Percentiles rank a stretch among this genome's conserved stretches.
phyloP scores from a whole-genome alignment of 2,113 vertebrate species.

The Mustelus asterias region DNA sequence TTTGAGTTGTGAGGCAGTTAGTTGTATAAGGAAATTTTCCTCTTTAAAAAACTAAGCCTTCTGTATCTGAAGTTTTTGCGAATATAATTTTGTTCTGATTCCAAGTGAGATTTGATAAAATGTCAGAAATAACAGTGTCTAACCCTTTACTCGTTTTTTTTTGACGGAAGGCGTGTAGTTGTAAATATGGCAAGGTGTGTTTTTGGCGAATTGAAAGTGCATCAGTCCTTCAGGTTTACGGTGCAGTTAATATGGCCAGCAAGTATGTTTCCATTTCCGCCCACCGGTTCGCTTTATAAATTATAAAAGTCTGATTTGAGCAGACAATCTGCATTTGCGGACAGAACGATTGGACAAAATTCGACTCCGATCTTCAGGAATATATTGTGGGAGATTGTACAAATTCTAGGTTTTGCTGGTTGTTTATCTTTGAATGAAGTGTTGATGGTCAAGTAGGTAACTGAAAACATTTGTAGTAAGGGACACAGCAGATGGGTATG shows the following conservation, averaged over 20 bases:
- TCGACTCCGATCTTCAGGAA: not conserved
- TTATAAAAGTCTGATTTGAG: too few relatives aligned
- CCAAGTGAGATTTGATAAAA: not conserved
- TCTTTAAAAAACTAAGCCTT: not conserved
- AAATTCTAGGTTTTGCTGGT: not conserved
- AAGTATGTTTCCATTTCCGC: not conserved
- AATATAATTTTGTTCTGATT: not conserved
- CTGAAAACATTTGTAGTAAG: not conserved
- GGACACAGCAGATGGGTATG: not conserved
- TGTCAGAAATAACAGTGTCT: not conserved
- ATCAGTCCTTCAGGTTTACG: not conserved
- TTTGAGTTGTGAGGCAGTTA: not conserved
- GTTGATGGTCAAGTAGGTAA: not conserved
- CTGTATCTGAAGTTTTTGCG: not conserved
- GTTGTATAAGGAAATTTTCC: not conserved
- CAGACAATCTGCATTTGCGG: not conserved
- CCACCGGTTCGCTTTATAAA: not conserved
- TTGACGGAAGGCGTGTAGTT: not conserved
- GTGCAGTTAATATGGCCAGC: not conserved
- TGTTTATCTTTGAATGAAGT: not conserved
- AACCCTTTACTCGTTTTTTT: not conserved
- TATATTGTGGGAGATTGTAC: not conserved
- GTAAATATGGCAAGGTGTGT: not conserved
- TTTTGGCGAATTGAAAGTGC: not conserved
- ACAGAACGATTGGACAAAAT: not conserved